Conservation (phyloP, 2,113 vertebrate genomes). For the Mus pahari region DNA sequence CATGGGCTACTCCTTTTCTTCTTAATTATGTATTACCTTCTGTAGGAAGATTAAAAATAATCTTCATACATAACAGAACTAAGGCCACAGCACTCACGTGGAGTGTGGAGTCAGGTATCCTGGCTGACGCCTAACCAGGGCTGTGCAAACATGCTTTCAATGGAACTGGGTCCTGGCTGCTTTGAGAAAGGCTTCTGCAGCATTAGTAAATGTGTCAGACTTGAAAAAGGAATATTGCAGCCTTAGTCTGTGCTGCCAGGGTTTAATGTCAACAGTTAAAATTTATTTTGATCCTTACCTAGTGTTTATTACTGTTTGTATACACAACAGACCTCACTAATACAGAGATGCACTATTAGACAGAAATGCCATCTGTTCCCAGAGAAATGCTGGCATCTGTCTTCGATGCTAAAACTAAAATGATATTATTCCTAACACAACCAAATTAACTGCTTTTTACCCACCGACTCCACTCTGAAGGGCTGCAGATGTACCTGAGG, state of each 20-base stretch:
- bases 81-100: background rate
- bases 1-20: background rate
- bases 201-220: constrained; percentile 88
- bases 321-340: constrained; percentile 95
- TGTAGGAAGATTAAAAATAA: background rate
- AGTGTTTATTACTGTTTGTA: constrained; percentile 95
- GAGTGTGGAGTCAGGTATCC: constrained; percentile 48
- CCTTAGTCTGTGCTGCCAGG: constrained; percentile 90
- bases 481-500: constrained; percentile 63
- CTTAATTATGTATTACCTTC: background rate
- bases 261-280: constrained; percentile 95
- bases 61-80: background rate
- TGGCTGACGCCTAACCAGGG: constrained; percentile 41
- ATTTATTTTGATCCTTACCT: constrained; percentile 96
- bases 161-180: constrained; percentile 78
- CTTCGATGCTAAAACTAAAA: constrained; percentile 90
- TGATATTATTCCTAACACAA: constrained; percentile 93
- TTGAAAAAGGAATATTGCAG: constrained; percentile 87
- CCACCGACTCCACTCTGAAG: constrained; percentile 83
- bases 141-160: constrained; percentile 73
- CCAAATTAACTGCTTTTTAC: constrained; percentile 90
- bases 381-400: constrained; percentile 93
- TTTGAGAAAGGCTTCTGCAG: constrained; percentile 79
- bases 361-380: constrained; percentile 95
- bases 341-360: constrained; percentile 94